Evolutionary conservation across 2,888 invertebrate species (phyloP), one percentile per base, ranked within the genome.

Genomic region (Cyclophora punctaria): DNA sequence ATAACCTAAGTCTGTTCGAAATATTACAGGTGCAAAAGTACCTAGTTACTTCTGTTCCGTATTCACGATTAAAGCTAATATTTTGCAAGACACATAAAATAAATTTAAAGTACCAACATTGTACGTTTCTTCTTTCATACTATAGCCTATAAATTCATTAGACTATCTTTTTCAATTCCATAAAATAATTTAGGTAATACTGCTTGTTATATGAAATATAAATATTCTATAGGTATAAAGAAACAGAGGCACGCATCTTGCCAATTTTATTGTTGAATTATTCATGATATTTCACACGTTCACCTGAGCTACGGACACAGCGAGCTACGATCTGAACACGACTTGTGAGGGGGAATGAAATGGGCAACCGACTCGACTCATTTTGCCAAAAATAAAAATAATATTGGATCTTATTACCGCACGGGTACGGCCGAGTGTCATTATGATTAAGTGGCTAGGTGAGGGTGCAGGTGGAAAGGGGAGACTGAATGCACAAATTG

Each of bases 221-320:
- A 34, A 44, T 85, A 75, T 65, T 67, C 67, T 67, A 65, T 63
- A 64, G 78, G 82, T 82, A 83, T 84, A 86, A 86, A 85, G 84
- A 86, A 82, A 81, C 78, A 78, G 69, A 66, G 71, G 73, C 74
- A 77, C 73, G 79, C 78, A 82, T 83, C 82, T 84, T 78, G 81
- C 80, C 83, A 82, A 86, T 86, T 86, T 82, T 78, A 81, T 80
- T 76, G 78, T 79, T 87, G 87, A 86, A 87, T 87, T 78, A 87
- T 87, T 84, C 86, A 86, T 87, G 82, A 73, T 69, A 75, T 80
- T 79, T 81, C 81, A 76, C 74, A 66, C 73, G 75, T 72, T 65
- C 75, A 82, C 79, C 81, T 76, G 73, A 63, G 70, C 58, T 56
- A 63, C 20, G 20, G 20, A 2, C 20, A 20, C 70, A 66, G 71